Evolutionary conservation across 2,888 invertebrate genomes (phyloP).

Genomic region (Sinopyrophorus schimmeli): DNA sequence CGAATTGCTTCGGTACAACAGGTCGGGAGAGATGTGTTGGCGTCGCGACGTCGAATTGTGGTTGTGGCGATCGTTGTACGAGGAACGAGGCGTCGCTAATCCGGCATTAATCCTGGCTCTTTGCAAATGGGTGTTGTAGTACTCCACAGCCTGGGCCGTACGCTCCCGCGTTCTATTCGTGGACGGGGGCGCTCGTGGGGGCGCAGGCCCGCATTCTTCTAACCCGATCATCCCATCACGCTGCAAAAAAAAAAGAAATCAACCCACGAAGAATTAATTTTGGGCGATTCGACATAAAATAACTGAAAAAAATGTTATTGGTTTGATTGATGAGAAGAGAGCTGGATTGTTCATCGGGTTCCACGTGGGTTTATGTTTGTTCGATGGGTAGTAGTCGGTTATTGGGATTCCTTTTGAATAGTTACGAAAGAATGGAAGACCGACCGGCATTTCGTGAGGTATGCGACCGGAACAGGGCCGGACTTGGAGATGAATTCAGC

Average conservation of each 20-base stretch:
- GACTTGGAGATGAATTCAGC: too few species aligned
- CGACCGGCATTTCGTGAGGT: constrained; percentile 28
- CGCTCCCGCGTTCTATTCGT: constrained; percentile 49
- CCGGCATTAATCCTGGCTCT: constrained; percentile 57
- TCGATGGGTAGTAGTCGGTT: constrained; percentile 24
- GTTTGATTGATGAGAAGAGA: not conserved
- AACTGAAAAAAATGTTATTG: not conserved
- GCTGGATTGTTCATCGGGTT: not conserved
- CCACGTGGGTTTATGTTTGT: constrained; percentile 24
- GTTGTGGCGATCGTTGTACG: constrained; percentile 52
- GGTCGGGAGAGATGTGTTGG: constrained; percentile 46
- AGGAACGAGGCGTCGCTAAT: constrained; percentile 49
- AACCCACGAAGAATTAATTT: constrained; percentile 11
- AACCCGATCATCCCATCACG: constrained; percentile 59
- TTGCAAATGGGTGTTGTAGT: constrained; percentile 59
- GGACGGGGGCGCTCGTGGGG: constrained; percentile 51
- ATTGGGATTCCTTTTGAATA: constrained; percentile 34
- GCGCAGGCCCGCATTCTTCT: constrained; percentile 56
- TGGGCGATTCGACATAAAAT: too few species aligned
- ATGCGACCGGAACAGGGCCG: constrained; percentile 24
- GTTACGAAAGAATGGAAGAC: constrained; percentile 29
- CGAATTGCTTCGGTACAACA: constrained; percentile 82
- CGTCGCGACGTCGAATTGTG: constrained; percentile 36
- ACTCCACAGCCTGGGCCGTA: constrained; percentile 59
- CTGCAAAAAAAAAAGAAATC: constrained; percentile 48